Percentiles rank a stretch among this genome's conserved stretches.
phyloP scores from a whole-genome alignment of 1,140 invertebrate genomes.

The Drosophila willistoni region DNA sequence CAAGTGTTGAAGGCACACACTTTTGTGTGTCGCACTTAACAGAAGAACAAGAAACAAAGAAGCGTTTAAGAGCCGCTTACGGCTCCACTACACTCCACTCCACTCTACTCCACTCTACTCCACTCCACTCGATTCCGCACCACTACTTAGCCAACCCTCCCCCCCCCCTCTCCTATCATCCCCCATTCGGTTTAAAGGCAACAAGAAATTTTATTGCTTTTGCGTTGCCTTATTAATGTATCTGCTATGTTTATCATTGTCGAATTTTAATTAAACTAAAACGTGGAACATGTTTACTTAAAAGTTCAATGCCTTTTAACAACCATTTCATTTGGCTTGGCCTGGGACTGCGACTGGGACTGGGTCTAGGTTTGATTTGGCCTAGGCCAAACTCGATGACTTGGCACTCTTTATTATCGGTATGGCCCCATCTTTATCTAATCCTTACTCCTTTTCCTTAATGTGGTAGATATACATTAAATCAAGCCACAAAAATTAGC shows the following conservation, averaged over 20 bases:
- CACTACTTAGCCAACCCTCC: not conserved
- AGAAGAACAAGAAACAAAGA: conserved; percentile 43
- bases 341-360: not conserved
- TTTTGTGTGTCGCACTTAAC: conserved; percentile 43
- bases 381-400: not conserved
- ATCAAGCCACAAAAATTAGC: conserved; percentile 41
- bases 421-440: conserved; percentile 1
- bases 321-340: not conserved
- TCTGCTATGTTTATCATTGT: conserved; percentile 76
- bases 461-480: not conserved
- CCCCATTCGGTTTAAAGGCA: not conserved
- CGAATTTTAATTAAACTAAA: conserved; percentile 75
- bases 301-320: conserved; percentile 46
- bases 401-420: not conserved
- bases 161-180: not conserved
- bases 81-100: conserved; percentile 1
- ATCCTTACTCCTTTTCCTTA: conserved; percentile 1
- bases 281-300: conserved; percentile 43
- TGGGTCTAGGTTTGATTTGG: not conserved
- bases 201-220: conserved; percentile 56
- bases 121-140: not conserved
- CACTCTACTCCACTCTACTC: not conserved
- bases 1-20: conserved; percentile 57
- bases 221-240: conserved; percentile 66
- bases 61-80: conserved; percentile 41